Conservation (phyloP, 1,140 invertebrate genomes). For the Chrysoperla carnea region DNA sequence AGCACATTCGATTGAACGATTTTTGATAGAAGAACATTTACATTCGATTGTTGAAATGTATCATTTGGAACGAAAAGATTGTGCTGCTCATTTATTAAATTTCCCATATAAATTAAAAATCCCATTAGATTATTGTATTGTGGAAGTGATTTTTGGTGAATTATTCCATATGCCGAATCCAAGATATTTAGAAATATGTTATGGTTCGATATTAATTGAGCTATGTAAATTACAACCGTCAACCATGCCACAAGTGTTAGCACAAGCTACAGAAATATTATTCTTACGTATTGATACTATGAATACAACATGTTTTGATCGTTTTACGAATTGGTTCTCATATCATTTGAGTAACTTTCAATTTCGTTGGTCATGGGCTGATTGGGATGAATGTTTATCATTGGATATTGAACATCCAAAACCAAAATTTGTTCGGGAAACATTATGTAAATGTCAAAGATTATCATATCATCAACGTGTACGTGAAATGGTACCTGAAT, state of each 20-base stretch:
- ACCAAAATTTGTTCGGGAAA: conserved; percentile 91
- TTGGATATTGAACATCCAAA: conserved; percentile 83
- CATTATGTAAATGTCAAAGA: conserved; percentile 75
- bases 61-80: conserved; percentile 82
- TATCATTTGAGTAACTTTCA: conserved; percentile 99
- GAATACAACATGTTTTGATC: conserved; percentile 92
- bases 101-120: conserved; percentile 89
- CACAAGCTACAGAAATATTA: conserved; percentile 93
- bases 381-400: conserved; percentile 72
- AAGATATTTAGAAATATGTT: conserved; percentile 80
- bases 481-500: conserved; percentile 76
- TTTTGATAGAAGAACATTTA: conserved; percentile 94
- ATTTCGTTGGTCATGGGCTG: conserved; percentile 97
- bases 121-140: conserved; percentile 94
- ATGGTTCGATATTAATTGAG: conserved; percentile 92
- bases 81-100: conserved; percentile 77
- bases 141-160: conserved; percentile 91
- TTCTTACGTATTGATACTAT: conserved; percentile 93
- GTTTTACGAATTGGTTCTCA: conserved; percentile 94
- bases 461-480: conserved; percentile 91
- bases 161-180: conserved; percentile 83
- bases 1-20: conserved; percentile 92
- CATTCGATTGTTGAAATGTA: conserved; percentile 85
- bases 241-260: conserved; percentile 93
- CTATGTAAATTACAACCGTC: conserved; percentile 92